Evolutionary conservation across 2,797 vertebrate genomes (phyloP).

Genomic region (Anas bahamensis): DNA sequence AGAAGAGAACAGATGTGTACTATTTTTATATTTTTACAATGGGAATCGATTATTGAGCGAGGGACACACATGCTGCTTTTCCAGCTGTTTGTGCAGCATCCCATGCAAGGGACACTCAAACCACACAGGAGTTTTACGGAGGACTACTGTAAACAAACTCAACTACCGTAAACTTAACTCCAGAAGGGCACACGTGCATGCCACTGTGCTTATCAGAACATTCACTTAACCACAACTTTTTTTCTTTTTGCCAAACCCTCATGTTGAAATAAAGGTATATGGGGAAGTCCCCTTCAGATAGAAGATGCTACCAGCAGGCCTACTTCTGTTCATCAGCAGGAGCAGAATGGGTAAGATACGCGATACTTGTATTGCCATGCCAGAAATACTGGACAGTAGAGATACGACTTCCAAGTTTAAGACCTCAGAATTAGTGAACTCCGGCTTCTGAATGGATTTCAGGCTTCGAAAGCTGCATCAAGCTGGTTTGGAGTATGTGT

Average conservation of each 20-base stretch:
- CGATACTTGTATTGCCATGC: neutral
- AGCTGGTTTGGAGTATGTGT: neutral
- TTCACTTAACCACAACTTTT: neutral
- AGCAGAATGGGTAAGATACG: neutral
- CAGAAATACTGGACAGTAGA: neutral
- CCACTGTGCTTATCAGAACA: neutral
- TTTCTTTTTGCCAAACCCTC: neutral
- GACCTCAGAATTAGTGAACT: neutral
- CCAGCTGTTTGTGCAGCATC: neutral
- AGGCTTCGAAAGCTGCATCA: neutral
- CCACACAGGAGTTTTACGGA: neutral
- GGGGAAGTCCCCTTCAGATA: neutral
- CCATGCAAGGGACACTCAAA: rapidly evolving
- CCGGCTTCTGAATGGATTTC: neutral
- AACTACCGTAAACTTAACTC: neutral
- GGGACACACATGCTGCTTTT: neutral
- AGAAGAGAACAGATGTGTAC: neutral
- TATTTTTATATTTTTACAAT: neutral
- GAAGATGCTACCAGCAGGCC: neutral
- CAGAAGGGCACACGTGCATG: neutral
- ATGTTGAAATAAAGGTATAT: neutral
- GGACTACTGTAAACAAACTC: neutral
- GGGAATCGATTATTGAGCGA: neutral
- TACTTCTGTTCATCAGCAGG: neutral
- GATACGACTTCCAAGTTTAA: neutral